Base-by-base conservation (phyloP, 2,113 vertebrate species). In the Ceuthmochares aereus region DNA sequence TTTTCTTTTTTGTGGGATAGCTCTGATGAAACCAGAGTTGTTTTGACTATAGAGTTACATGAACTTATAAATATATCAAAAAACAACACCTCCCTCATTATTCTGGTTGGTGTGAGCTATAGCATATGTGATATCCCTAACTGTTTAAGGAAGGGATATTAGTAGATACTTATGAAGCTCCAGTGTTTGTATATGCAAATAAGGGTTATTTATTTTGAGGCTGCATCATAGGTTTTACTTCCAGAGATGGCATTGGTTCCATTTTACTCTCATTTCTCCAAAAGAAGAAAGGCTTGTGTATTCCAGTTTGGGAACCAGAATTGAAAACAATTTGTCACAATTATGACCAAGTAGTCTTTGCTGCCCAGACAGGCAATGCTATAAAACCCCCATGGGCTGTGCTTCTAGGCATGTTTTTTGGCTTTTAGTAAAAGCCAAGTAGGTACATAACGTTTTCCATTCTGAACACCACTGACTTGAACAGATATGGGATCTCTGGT, bases 11-110 rank as follows among this genome's bases (percentile, higher is more conserved):
- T 36, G 18, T 23, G 84, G 36, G 78, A 76, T 75, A 89, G 20
- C 51, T 93, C 49, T 34, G 66, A 82, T 91, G 90, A 95, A 90
- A 84, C 63, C 43, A 32, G 47, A 92, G 23, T 87, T 87, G 51
- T 87, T 96, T 94, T 25, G 64, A 93, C 89, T 95, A 32, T 29
- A 84, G 88, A 91, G 82, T 56, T 60, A 32, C 5, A 63, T 52
- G 69, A 73, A 73, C 73, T 84, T 93, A 84, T 32, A 92, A 86
- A 97, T 92, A 97, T 95, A 90, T 22, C 80, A 51, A 73, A 90
- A 60, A 7, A 2, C 90, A 93, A 85, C 90, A 85, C 87, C 85
- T 91, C 93, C 93, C 78, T 87, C 73, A 52, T 87, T 93, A 92
- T 81, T 89, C 93, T 87, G 76, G 56, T 87, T 87, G 80, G 90